Conservation (phyloP, 2,797 vertebrate species). For the Ceryle rudis region DNA sequence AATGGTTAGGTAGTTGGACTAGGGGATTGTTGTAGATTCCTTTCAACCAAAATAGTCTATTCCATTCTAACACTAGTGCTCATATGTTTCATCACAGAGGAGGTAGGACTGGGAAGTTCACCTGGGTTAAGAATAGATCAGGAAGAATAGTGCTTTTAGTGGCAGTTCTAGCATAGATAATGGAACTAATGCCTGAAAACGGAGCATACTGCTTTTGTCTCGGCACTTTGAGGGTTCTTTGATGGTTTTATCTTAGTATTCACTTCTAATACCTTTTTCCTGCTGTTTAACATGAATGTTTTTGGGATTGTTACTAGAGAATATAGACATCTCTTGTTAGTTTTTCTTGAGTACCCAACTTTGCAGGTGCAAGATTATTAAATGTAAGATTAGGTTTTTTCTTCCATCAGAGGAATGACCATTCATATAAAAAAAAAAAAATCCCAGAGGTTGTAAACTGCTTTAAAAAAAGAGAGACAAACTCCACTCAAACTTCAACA, state of each 20-base stretch:
- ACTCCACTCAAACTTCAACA: fast-evolving
- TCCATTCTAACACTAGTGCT: not conserved
- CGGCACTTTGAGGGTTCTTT: not conserved
- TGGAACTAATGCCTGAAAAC: not conserved
- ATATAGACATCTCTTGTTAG: not conserved
- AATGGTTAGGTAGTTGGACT: not conserved
- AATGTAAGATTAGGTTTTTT: not conserved
- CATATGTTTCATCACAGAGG: not conserved
- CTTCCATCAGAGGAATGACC: not conserved
- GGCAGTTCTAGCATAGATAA: not conserved
- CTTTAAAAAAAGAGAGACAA: not conserved
- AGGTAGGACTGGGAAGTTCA: not conserved
- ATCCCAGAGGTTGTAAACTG: not conserved
- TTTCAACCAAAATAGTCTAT: not conserved
- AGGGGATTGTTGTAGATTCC: not conserved
- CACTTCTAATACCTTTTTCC: not conserved
- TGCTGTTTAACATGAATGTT: fast-evolving
- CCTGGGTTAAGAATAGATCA: not conserved
- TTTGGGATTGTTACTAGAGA: not conserved
- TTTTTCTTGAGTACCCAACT: not conserved
- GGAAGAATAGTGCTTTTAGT: not conserved
- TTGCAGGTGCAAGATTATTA: not conserved
- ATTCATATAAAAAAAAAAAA: not conserved
- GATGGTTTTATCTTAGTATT: not conserved
- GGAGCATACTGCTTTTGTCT: not conserved